Base-by-base conservation (phyloP, 2,888 invertebrate species). In the Drosophila anceps region DNA sequence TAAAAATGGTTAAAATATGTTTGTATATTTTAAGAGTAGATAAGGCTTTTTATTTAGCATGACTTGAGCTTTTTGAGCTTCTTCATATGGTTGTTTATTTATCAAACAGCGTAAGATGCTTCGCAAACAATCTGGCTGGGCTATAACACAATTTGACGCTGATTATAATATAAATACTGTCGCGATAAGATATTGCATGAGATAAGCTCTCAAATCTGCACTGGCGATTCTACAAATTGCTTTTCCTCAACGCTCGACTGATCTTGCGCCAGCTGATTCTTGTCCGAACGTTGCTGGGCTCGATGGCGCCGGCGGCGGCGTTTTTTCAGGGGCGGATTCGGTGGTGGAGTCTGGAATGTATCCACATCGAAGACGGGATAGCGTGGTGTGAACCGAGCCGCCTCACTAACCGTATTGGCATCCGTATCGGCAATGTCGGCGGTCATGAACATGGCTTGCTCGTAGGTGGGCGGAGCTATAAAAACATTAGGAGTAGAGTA, bases 401-500 rank as follows among this genome's bases (percentile, higher is more conserved):
- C 66, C 41, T 88, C 91, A 68, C 82, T 85, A 2, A 87, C 84
- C 0, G 82, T 87, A 55, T 92, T 91, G 3, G 84, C 88, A 76
- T 93, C 93, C 54, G 85, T 91, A 50, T 92, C 92, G 10, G 84
- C 91, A 27, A 92, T 90, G 37, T 91, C 89, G 2, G 90, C 76
- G 39, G 91, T 91, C 90, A 93, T 88, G 82, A 93, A 91, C 75
- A 92, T 88, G 51, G 92, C 92, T 71, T 93, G 91, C 48, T 93
- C 93, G 68, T 93, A 93, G 1, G 93, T 90, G 10, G 93, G 93
- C 6, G 93, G 93, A 10, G 92, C 93, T 93, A 39, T 0, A 76
- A 71, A 20, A 39, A 73, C 29, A 8, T 35, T 0, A 6, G 2
- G n/a, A 1, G 4, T 8, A 8, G 20, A 48, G n/a, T 35, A 24